Evolutionary conservation across 1,140 invertebrate species (phyloP).

Genomic region (Andrena cerasifolii): DNA sequence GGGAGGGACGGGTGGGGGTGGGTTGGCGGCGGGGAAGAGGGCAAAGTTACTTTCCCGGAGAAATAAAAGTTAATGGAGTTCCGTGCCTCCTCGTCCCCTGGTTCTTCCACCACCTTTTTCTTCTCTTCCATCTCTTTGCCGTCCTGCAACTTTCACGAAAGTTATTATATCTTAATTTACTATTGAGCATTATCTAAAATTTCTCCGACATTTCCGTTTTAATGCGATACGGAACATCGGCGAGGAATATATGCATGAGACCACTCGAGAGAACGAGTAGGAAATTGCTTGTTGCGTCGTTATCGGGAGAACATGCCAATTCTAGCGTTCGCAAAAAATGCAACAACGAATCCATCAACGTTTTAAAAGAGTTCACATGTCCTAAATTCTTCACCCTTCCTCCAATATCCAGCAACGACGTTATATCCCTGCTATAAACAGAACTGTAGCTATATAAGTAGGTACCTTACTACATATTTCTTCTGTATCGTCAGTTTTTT

Average conservation of each 20-base stretch:
- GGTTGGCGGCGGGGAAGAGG: slow-evolving; percentile 46
- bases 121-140: slow-evolving; percentile 62
- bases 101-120: slow-evolving; percentile 38
- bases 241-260: slow-evolving; percentile 45
- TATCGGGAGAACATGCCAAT: too few relatives aligned
- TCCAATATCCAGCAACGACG: too few relatives aligned
- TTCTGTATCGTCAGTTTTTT: too few relatives aligned
- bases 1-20: slow-evolving; percentile 15
- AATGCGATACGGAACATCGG: slow-evolving; percentile 52
- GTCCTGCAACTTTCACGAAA: slow-evolving; percentile 75
- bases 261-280: not conserved
- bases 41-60: slow-evolving; percentile 78
- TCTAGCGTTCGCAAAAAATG: too few relatives aligned
- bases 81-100: slow-evolving; percentile 58
- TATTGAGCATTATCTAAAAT: slow-evolving; percentile 75
- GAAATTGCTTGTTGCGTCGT: too few relatives aligned
- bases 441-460: too few relatives aligned
- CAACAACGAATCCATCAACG: too few relatives aligned
- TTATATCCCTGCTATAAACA: too few relatives aligned
- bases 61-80: slow-evolving; percentile 82
- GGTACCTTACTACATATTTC: too few relatives aligned
- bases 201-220: slow-evolving; percentile 67
- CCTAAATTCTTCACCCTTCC: too few relatives aligned
- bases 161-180: slow-evolving; percentile 79
- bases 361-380: too few relatives aligned